Base-by-base conservation (phyloP, 1,140 invertebrate species). In the Orchestia grillus region DNA sequence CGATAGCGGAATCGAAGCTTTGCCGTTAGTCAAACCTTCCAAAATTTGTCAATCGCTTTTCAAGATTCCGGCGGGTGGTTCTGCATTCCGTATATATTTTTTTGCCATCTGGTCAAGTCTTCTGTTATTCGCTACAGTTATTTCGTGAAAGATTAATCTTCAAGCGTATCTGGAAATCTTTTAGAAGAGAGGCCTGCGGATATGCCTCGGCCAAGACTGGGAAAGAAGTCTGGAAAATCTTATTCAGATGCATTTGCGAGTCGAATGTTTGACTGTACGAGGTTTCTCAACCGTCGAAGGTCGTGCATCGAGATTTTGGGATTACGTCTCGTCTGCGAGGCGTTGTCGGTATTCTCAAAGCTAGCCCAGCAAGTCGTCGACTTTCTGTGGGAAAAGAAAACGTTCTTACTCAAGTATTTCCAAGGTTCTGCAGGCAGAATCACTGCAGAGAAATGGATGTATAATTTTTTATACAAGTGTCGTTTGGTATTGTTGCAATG, bases 391-490 rank as follows among this genome's bases (percentile, higher is more conserved):
- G 92, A 45, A 90, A 90, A 42, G 92, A 94, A 8, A 40, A 40
- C 43, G 41, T 11, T 45, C 28, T 94, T 44, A 94, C 43, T 47
- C 4, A 94, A 94, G 44, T 94, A 94, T 94, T 94, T 94, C 92
- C 92, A 40, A 45, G 92, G 92, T 94, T 94, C 92, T 94, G 92
- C 92, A 19, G 92, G 92, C 92, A 94, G 92, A 94, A 94, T 94
- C 92, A 47, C 92, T n/a, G 92, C 44, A 40, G 44, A 94, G 44
- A 94, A 94, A 94, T 94, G 92, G 92, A 94, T 94, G 92, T 94
- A 94, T 94, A 94, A 94, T 94, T 94, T 94, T 94, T 23, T 94
- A 47, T 94, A 94, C 92, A 44, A 94, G 44, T 94, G 92, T 44
- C 92, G 44, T 45, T 45, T 45, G 92, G 92, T 94, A 11, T 45